Base-by-base conservation (phyloP, 2,113 vertebrate genomes). In the Oreochromis spilurus region DNA sequence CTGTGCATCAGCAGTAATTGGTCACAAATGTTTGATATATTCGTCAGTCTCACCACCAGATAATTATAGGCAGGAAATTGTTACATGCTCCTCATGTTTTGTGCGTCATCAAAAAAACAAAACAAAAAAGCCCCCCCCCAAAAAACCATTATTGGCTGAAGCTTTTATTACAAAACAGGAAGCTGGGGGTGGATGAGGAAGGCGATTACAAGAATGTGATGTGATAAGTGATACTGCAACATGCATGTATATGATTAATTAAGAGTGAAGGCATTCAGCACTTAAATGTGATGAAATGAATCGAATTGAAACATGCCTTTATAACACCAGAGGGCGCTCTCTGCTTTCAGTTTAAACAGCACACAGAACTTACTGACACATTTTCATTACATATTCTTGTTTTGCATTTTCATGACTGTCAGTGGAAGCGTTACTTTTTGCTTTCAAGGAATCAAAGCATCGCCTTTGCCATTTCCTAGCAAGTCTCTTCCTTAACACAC, bases 301-400 rank as follows among this genome's bases (percentile, higher is more conserved):
- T 4, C 48, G 54, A 6, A n/a, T 50, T 50, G 45, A n/a, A 77
- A 34, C 1, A 5, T 19, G 24, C 11, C 45, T 86, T 6, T 50
- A 3, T n/a, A 38, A 6, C 95, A 93, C 89, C 79, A 94, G 91
- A 84, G 79, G 93, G 92, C 24, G 83, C 88, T 89, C 67, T 86
- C 17, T 9, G 17, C 84, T 29, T 81, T 29, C 9, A 48, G 77
- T 84, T 55, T 3, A 78, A 89, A 40, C 10, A 10, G 19, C 36
- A 3, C 9, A 11, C 31, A 24, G 11, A 11, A 50, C 31, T 4
- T 60, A 48, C 48, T 29, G 17, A 21, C 24, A 70, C 31, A n/a
- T 82, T 79, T 83, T 57, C n/a, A 53, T 87, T 8, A 79, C 21
- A 57, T 38, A 54, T 81, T 53, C 40, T 31, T 24, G 10, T 70